A percentile compares a stretch with the other conserved stretches of the same genome.
phyloP scores from a whole-genome alignment of 2,113 vertebrate genomes.

The Anser brachyrhynchus region DNA sequence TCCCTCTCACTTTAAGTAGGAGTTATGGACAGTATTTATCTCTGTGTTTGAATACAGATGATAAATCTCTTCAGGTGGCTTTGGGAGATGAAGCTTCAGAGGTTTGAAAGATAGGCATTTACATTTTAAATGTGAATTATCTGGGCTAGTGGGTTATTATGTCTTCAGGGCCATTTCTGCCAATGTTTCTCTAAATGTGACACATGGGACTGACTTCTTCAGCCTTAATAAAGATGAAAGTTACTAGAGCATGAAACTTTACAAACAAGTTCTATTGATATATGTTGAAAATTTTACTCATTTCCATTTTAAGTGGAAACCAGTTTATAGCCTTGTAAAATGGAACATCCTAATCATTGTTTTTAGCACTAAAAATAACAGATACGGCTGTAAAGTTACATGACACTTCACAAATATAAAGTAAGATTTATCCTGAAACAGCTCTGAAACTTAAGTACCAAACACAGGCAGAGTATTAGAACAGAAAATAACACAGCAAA shows the following conservation, averaged over 20 bases:
- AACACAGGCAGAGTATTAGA: background rate
- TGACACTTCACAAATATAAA: background rate
- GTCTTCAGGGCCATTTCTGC: constrained; percentile 42
- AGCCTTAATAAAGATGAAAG: constrained; percentile 47
- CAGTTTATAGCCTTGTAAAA: constrained; percentile 52
- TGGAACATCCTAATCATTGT: constrained; percentile 27
- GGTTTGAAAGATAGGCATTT: constrained; percentile 8
- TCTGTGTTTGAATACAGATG: background rate
- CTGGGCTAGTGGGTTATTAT: constrained; percentile 50
- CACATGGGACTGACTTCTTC: constrained; percentile 32
- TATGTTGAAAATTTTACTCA: constrained; percentile 33
- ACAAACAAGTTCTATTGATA: constrained; percentile 48
- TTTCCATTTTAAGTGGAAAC: constrained; percentile 66
- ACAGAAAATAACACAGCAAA: background rate
- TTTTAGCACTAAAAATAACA: constrained; percentile 39
- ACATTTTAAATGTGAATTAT: constrained; percentile 66
- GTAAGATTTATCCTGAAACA: background rate
- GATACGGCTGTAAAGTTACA: background rate
- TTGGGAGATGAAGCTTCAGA: background rate
- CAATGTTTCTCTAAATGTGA: constrained; percentile 36
- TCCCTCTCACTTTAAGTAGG: background rate
- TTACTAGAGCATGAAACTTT: constrained; percentile 49
- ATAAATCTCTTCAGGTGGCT: background rate
- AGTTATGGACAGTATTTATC: background rate
- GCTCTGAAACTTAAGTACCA: background rate